Evolutionary conservation across 2,797 vertebrate species (phyloP).

Genomic region (Melanotaenia maccullochi): DNA sequence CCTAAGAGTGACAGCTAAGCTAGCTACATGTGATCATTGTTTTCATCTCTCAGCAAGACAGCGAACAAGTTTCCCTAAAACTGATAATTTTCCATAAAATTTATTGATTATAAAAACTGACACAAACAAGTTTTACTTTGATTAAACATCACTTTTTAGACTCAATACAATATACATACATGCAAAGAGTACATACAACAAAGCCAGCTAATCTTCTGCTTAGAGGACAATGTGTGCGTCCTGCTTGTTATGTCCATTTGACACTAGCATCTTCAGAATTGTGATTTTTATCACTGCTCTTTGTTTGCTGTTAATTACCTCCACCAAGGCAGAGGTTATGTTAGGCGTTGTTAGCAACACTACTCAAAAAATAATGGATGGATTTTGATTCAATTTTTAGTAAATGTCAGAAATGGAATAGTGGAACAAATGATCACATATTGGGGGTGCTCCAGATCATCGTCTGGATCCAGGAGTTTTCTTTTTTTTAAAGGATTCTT

Average conservation of each 20-base stretch:
- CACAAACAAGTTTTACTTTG: background rate
- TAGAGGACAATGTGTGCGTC: background rate
- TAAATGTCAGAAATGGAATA: no score
- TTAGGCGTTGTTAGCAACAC: no score
- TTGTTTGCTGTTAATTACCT: constrained; percentile 28
- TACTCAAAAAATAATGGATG: no score
- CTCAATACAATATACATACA: no score
- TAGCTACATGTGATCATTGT: background rate
- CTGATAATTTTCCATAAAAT: background rate
- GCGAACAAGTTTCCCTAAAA: background rate
- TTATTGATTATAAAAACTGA: background rate
- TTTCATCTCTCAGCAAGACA: background rate
- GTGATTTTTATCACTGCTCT: background rate
- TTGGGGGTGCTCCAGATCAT: no score
- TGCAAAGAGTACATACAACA: no score
- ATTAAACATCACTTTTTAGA: background rate
- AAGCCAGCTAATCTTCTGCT: background rate
- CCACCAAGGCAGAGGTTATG: no score
- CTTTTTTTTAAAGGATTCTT: no score
- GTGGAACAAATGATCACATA: no score
- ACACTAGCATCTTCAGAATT: constrained; percentile 8
- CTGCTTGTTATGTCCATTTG: background rate
- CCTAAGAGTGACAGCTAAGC: background rate
- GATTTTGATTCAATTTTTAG: no score
- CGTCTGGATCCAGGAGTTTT: no score